Conservation (phyloP, 2,113 vertebrate genomes). For the Sinosuthora webbiana region DNA sequence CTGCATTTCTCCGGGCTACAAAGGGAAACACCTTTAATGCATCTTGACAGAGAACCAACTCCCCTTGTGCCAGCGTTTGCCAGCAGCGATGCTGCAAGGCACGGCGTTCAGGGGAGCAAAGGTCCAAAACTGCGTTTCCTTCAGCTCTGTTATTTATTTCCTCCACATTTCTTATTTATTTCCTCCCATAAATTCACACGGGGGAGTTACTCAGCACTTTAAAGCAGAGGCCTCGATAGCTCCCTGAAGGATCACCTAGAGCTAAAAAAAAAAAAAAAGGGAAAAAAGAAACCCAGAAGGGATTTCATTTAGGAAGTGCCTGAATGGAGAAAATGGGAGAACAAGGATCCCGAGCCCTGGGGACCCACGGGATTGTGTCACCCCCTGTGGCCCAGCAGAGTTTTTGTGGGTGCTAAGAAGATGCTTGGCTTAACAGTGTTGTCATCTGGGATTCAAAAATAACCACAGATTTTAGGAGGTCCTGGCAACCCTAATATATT, state of each 20-base stretch:
- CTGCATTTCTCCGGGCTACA: background rate
- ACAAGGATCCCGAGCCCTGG: rapidly evolving
- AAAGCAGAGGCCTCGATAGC: background rate
- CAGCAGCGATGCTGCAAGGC: background rate
- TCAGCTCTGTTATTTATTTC: background rate
- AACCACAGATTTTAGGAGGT: rapidly evolving
- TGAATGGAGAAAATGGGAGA: background rate
- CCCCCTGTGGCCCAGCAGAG: background rate
- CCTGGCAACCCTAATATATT: rapidly evolving
- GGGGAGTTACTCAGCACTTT: background rate
- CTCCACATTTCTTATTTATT: background rate
- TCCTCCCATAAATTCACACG: background rate
- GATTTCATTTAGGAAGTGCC: background rate
- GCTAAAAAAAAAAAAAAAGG: too few relatives aligned
- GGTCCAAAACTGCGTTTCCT: background rate
- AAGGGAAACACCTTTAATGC: background rate
- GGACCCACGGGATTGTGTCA: rapidly evolving
- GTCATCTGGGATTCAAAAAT: rapidly evolving
- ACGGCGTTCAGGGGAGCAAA: rapidly evolving
- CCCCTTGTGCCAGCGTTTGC: background rate
- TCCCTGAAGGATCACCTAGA: background rate
- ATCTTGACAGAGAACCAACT: background rate
- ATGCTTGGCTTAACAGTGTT: background rate
- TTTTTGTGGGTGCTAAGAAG: rapidly evolving
- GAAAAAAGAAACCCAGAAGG: rapidly evolving